Base-by-base conservation (phyloP, 2,888 invertebrate genomes). In the Meta bourneti region DNA sequence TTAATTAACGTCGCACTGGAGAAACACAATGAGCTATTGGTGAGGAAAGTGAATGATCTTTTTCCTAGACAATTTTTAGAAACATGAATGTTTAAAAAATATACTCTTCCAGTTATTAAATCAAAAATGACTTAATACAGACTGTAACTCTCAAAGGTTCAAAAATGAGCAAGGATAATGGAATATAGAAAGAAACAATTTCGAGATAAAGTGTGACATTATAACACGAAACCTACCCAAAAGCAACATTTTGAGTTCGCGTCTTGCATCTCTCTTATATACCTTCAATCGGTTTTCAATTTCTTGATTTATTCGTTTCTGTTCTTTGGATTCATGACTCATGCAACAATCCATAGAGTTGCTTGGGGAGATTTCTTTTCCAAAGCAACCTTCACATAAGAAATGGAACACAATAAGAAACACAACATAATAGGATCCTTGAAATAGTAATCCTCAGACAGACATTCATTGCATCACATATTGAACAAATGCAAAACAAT, bases 281-380 rank as follows among this genome's bases (percentile, higher is more conserved):
- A 87, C 91, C 72, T 93, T 75, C 0, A 93, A 52, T 20, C 93
- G 86, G 72, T 91, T 90, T 77, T 93, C 93, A 54, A 93, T 93
- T 87, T 89, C 92, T 85, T 93, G 91, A 87, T 93, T 93, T 34
- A 93, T 92, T 19, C 92, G 83, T 85, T 93, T 92, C 54, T 93
- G 92, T 78, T 93, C 89, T 85, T 88, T 91, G 69, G 89, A 87
- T 79, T 92, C 93, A 74, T 93, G 92, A 74, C 92, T 90, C 86
- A 91, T 79, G 51, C 90, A 93, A 86, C 93, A 93, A 85, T 86
- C 92, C 92, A 92, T 92, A 16, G 51, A 89, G 72, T 69, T 85
- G 75, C 74, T 85, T 84, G 13, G 72, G 52, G 75, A 80, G 61
- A 54, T 52, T 61, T 48, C 9, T 48, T 90, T 69, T 34, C 51